phyloP scores from a whole-genome alignment of 2,113 vertebrate genomes.

The Polyodon spathula region DNA sequence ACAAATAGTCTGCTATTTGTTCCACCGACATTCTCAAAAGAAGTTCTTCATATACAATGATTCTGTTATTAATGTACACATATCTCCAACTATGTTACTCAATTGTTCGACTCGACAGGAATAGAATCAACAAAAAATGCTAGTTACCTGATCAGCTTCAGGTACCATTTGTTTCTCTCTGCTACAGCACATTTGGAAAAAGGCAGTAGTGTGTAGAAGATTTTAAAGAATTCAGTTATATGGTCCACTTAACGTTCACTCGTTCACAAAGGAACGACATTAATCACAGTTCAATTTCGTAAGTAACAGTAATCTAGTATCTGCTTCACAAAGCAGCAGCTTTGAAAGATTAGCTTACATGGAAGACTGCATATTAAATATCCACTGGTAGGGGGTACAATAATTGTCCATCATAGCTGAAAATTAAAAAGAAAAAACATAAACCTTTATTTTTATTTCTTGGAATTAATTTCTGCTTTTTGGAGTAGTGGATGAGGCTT shows the following conservation, averaged over 20 bases:
- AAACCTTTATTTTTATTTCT: background rate
- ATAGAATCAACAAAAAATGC: background rate
- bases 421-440: background rate
- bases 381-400: constrained; percentile 26
- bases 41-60: background rate
- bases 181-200: background rate
- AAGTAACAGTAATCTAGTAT: constrained; percentile 9
- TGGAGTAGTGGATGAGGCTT: background rate
- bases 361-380: constrained; percentile 24
- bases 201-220: background rate
- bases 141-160: constrained; percentile 12
- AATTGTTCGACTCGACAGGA: background rate
- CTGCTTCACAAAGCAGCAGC: constrained; percentile 11
- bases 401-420: constrained; percentile 25
- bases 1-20: background rate
- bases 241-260: constrained; percentile 11
- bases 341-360: constrained; percentile 12
- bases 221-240: constrained; percentile 5
- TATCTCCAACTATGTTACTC: constrained; percentile 10
- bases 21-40: background rate
- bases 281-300: constrained; percentile 20
- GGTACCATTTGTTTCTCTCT: background rate
- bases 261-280: background rate
- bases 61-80: background rate
- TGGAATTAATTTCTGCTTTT: background rate